A percentile compares a stretch with the other conserved stretches of the same genome.
Conservation (phyloP, 64 coral and sea anemone genomes). For the Stichodactyla helianthus region DNA sequence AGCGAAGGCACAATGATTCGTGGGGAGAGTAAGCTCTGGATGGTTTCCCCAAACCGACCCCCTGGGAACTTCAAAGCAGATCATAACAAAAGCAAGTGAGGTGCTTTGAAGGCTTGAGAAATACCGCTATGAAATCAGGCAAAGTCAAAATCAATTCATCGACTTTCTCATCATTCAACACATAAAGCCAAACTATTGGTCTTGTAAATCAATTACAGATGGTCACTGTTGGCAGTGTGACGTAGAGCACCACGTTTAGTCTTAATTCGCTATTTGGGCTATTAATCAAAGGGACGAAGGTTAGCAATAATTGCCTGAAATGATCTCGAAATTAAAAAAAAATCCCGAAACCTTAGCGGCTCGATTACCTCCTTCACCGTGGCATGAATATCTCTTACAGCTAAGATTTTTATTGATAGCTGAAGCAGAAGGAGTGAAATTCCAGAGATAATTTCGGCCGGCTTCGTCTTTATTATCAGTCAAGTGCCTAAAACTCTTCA, state of each 20-base stretch:
- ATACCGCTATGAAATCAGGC: background rate
- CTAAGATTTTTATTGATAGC: background rate
- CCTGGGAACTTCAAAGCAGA: background rate
- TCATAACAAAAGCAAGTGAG: background rate
- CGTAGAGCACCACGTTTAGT: background rate
- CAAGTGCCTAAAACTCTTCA: background rate
- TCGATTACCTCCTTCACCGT: background rate
- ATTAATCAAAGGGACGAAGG: background rate
- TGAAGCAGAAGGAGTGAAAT: background rate
- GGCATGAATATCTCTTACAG: background rate
- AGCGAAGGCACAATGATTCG: background rate
- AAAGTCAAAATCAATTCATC: constrained; percentile 3
- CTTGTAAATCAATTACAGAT: background rate
- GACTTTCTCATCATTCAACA: constrained; percentile 8
- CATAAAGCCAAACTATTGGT: background rate
- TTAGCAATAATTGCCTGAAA: background rate
- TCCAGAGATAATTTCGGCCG: background rate
- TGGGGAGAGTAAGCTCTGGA: background rate
- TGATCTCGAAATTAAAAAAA: background rate
- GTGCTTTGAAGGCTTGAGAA: background rate
- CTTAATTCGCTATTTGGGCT: background rate
- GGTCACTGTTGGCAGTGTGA: background rate
- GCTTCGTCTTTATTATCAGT: background rate
- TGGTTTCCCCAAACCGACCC: background rate
- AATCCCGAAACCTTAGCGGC: background rate